Conservation (phyloP, 2,113 vertebrate genomes). For the Alouatta palliata region DNA sequence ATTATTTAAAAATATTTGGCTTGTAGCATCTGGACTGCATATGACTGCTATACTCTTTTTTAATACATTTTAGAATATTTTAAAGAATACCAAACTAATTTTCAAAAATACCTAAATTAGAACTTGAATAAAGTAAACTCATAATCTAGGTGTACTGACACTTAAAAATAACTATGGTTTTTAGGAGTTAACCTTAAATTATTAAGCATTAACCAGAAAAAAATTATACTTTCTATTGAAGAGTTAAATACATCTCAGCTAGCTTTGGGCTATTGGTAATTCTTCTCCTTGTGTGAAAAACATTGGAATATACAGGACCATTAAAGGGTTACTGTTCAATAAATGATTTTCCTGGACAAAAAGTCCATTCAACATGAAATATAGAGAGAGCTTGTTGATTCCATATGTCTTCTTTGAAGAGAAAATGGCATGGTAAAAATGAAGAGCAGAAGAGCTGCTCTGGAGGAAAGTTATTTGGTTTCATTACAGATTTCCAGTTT, state of each 20-base stretch:
- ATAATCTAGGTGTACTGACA: background rate
- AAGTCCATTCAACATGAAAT: constrained; percentile 50
- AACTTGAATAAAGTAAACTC: background rate
- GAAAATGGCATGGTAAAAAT: constrained; percentile 27
- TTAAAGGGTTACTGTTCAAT: constrained; percentile 29
- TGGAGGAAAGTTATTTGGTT: background rate
- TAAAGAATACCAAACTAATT: background rate
- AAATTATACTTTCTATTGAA: constrained; percentile 15
- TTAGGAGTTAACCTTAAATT: constrained; percentile 27
- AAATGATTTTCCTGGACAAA: constrained; percentile 43
- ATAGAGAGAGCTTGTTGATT: background rate
- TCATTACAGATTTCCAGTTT: background rate
- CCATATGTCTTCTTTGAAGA: constrained; percentile 9
- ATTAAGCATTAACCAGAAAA: constrained; percentile 55
- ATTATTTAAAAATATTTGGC: background rate
- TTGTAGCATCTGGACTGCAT: background rate
- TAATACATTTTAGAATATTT: background rate
- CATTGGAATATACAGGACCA: background rate
- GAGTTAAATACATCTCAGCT: constrained; percentile 18
- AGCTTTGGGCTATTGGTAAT: constrained; percentile 33
- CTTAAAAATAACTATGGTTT: background rate
- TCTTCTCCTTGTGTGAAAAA: constrained; percentile 56
- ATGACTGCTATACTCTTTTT: background rate
- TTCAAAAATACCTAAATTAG: background rate
- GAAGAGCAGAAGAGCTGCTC: background rate